Evolutionary conservation across 2,888 invertebrate species (phyloP).

Genomic region (Axea sp.): DNA sequence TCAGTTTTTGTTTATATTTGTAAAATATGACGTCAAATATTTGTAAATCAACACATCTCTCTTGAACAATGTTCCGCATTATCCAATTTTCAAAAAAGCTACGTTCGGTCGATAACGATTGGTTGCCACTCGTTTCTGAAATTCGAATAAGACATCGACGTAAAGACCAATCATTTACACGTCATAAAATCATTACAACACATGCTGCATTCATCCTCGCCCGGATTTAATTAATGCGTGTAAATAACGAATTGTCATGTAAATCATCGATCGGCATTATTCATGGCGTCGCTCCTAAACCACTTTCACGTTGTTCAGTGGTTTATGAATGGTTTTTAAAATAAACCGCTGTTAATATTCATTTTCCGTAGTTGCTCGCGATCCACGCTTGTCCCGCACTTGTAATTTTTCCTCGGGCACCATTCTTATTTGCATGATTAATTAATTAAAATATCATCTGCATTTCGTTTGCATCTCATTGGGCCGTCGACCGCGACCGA

Average conservation of each 20-base stretch:
- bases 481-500: constrained; percentile 4
- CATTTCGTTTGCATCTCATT: constrained; percentile 50
- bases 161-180: constrained; percentile 36
- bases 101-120: no score
- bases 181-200: constrained; percentile 32
- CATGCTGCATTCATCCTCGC: constrained; percentile 19
- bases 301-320: constrained; percentile 33
- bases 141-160: constrained; percentile 1
- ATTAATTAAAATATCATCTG: constrained; percentile 58
- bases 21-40: no score
- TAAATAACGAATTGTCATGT: constrained; percentile 33
- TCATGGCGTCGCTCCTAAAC: constrained; percentile 18
- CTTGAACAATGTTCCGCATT: no score
- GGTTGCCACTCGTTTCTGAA: not conserved
- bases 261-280: constrained; percentile 29
- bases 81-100: no score
- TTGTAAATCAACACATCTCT: no score
- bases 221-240: constrained; percentile 34
- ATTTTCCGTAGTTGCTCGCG: constrained; percentile 17
- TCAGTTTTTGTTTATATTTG: no score
- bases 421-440: constrained; percentile 46
- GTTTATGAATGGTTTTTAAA: constrained; percentile 37
- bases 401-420: constrained; percentile 36
- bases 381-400: constrained; percentile 24
- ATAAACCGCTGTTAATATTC: constrained; percentile 37